These are phyloP conservation scores for Pandemis heparana DNA, from an alignment of 2,888 invertebrate species.

Conservation along the genomic window DNA sequence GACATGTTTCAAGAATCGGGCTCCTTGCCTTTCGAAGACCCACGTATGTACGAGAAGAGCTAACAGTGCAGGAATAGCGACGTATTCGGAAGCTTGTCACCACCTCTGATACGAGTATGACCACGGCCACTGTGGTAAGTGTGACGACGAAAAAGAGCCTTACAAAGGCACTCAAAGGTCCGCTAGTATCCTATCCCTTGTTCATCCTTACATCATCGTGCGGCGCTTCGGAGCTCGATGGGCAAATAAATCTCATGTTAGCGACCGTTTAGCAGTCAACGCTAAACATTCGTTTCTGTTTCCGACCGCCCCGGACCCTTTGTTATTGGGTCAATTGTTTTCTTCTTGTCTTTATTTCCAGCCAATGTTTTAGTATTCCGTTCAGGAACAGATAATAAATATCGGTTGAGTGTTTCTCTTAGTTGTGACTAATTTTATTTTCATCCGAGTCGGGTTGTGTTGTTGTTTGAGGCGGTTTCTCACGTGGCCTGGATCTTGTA, in stretches of 20 bases:
- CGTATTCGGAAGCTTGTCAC: too few relatives aligned
- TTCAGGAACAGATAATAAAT: constrained; percentile 41
- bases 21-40: too few relatives aligned
- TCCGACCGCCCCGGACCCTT: constrained; percentile 40
- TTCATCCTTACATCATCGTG: constrained; percentile 25
- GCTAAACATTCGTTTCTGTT: constrained; percentile 47
- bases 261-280: constrained; percentile 51
- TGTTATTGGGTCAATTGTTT: constrained; percentile 43
- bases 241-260: constrained; percentile 54
- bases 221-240: constrained; percentile 39
- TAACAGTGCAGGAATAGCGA: too few relatives aligned
- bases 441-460: constrained; percentile 2
- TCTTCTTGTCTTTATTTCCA: constrained; percentile 41
- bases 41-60: too few relatives aligned
- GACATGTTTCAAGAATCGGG: too few relatives aligned
- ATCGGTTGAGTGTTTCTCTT: constrained; percentile 41
- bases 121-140: too few relatives aligned
- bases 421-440: constrained; percentile 37
- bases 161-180: not conserved
- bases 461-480: not conserved
- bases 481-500: not conserved
- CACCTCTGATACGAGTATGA: too few relatives aligned
- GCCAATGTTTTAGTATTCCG: constrained; percentile 37
- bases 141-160: too few relatives aligned
- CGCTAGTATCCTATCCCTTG: not conserved